Evolutionary conservation across 23 tunicate species (phyloP).

Genomic region (Phallusia fumigata): DNA sequence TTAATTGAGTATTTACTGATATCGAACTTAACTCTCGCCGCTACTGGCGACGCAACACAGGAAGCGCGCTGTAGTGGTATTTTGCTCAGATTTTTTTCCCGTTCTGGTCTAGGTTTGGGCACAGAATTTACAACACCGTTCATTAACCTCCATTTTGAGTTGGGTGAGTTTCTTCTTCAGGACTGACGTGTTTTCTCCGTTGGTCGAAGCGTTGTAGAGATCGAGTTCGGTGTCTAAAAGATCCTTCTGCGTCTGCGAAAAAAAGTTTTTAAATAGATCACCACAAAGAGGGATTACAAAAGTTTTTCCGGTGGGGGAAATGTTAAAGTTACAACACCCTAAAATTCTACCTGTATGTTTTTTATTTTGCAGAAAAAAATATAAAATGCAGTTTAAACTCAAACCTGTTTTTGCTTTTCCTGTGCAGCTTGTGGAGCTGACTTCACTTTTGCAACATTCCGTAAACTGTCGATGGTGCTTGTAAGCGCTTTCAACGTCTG

Average conservation of each 20-base stretch:
- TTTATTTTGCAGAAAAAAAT: background rate
- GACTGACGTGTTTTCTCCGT: conserved; percentile 60
- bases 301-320: too few relatives aligned
- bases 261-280: background rate
- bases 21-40: too few relatives aligned
- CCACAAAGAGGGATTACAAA: too few relatives aligned
- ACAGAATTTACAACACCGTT: too few relatives aligned
- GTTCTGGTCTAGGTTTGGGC: too few relatives aligned
- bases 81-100: too few relatives aligned
- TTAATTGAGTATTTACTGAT: too few relatives aligned
- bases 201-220: conserved; percentile 72
- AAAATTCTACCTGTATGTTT: too few relatives aligned
- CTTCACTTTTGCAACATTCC: conserved; percentile 30
- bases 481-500: conserved; percentile 60
- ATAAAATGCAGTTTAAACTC: background rate
- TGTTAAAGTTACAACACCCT: too few relatives aligned
- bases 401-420: conserved; percentile 55
- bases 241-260: conserved; percentile 47
- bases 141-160: conserved; percentile 75
- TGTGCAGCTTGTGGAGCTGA: conserved; percentile 18
- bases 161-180: conserved; percentile 61
- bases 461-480: conserved; percentile 64
- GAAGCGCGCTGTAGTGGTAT: too few relatives aligned
- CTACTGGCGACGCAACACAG: too few relatives aligned
- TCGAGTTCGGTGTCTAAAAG: conserved; percentile 82